Base-by-base conservation (phyloP, 2,888 invertebrate species). In the Mythimna pallens region DNA sequence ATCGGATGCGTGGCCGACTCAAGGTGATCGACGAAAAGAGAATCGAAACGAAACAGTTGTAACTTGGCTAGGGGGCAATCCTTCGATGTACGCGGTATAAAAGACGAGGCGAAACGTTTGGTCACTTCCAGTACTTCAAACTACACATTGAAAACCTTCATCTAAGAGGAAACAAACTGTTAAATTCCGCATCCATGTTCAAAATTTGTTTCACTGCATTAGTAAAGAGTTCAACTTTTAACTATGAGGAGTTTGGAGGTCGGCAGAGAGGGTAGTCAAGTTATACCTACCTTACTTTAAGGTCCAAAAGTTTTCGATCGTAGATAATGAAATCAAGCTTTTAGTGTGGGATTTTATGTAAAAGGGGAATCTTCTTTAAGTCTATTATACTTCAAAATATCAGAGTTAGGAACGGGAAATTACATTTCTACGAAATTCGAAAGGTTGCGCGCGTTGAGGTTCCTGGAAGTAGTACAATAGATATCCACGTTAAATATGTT, bases 201-300 rank as follows among this genome's bases (percentile, higher is more conserved):
- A 58, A 80, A 84, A 81, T 80, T 80, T 76, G 80, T 76, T 70
- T 59, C 79, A n/a, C 64, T 71, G 82, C 74, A 74, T 76, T 76
- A 74, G 70, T 74, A 57, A 76, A 68, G 54, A 65, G 58, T 58
- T 52, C 61, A 75, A 80, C 67, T 71, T 62, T 76, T 71, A 67
- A 80, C 71, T 76, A 65, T 43, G 50, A 67, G 55, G 55, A 55
- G 73, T 54, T 68, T 6, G 30, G n/a, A 36, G 59, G 22, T 47
- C 30, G 47, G 63, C 57, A 76, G 59, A 17, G 57, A 50, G 17
- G 63, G 47, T 67, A 62, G 52, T 12, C 50, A 63, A 71, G 40
- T 71, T 76, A 57, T 55, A n/a, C n/a, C 40, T n/a, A 25, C 20
- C 40, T n/a, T 30, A 61, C 34, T 76, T 67, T 64, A 14, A 43